Conservation (phyloP, 2,888 invertebrate genomes). For the Terebella lapidaria region DNA sequence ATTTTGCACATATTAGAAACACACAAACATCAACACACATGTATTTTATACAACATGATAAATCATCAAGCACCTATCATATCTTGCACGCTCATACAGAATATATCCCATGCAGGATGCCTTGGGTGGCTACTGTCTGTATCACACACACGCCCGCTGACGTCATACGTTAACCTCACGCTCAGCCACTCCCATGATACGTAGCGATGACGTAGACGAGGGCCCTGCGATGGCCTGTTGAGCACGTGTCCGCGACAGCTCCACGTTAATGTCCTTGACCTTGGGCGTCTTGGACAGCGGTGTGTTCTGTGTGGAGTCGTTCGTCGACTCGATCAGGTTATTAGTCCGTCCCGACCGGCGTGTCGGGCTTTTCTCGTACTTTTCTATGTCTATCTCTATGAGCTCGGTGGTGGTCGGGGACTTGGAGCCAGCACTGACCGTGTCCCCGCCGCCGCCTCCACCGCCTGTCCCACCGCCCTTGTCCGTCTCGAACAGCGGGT, state of each 20-base stretch:
- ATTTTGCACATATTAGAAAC: too few species aligned
- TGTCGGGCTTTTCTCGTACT: conserved; percentile 40
- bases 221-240: background rate
- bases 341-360: background rate
- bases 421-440: background rate
- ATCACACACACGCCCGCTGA: too few species aligned
- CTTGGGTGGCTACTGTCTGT: too few species aligned
- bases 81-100: too few species aligned
- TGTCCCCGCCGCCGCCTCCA: background rate
- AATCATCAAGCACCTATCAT: too few species aligned
- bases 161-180: background rate
- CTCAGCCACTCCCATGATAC: background rate
- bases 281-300: conserved; percentile 3
- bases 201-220: background rate
- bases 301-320: conserved; percentile 13
- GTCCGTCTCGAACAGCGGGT: conserved; percentile 68
- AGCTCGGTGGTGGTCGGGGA: conserved; percentile 54
- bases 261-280: conserved; percentile 13
- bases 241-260: conserved; percentile 8
- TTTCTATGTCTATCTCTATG: conserved; percentile 55
- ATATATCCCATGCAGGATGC: too few species aligned
- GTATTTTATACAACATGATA: too few species aligned
- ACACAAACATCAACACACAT: too few species aligned
- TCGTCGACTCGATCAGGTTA: background rate
- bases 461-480: conserved; percentile 48